Evolutionary conservation across 1,140 invertebrate species (phyloP), one percentile per base, ranked within the genome.

Genomic region (Achatina immaculata): DNA sequence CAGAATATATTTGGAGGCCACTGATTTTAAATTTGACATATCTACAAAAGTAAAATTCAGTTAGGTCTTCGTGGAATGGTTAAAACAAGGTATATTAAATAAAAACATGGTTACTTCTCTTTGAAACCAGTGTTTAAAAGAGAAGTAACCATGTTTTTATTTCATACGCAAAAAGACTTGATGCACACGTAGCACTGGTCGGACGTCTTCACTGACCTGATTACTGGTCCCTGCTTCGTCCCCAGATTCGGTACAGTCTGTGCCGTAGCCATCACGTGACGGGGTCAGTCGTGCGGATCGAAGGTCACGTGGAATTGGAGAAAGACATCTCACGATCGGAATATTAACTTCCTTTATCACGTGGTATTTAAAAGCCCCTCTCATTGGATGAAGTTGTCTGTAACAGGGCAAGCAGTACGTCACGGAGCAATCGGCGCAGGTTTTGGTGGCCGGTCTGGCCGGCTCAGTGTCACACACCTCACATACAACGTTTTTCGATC

Each of bases 361-460:
- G 79, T 83, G 82, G 51, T 83, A 71, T 42, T 76, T 81, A 55
- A 83, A 83, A 1, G 78, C 75, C n/a, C 82, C 82, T 78, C 82
- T 78, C 45, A 83, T 75, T 73, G 82, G 82, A 43, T 83, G 82
- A 34, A 83, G 68, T 79, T 83, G 82, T 21, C 68, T 31, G 75
- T 78, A 83, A 43, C 82, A 83, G 0, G 65, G 38, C 14, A 34
- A 11, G 66, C 82, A 83, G 66, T 81, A 83, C 2, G 82, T 83
- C 73, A 83, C 65, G 24, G 65, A 77, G 79, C 82, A 83, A 31
- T 83, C 82, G 34, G 78, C 55, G 55, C 82, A 83, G 11, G 38
- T 81, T 48, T 83, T 83, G 66, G 75, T 78, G 0, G 78, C 82
- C 2, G n/a, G 34, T 62, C 82, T 65, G 34, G 82, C 68, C 6